Base-by-base conservation (phyloP, 2,797 vertebrate genomes). In the Protosalanx chinensis region DNA sequence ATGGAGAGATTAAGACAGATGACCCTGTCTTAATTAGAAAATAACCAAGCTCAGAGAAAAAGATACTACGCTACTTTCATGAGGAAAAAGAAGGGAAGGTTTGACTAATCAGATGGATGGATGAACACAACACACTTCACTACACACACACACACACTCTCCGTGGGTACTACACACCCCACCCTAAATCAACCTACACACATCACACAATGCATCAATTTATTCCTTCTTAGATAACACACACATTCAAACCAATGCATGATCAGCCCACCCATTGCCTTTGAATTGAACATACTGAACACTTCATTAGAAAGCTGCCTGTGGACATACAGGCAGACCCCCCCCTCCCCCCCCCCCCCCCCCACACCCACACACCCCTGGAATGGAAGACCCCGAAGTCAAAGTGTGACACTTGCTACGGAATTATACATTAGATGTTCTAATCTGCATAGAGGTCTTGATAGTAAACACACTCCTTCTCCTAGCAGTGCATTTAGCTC, bases 331-430 rank as follows among this genome's bases (percentile, higher is more conserved):
- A 76, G 69, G 27, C 56, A 75, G 29, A 67, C 53, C 35, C 27
- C 58, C 33, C 23, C 23, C 23, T 1, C 23, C 1, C 23, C 23
- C 67, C 64, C 57, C 46, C 56, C 4, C 12, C 57, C 72, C 77
- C 10, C 76, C 16, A 33, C 33, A 70, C 57, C 41, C 33, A 53
- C 46, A 67, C 5, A 27, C 27, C 10, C 20, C 16, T 71, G 69
- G 74, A 61, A 83, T 56, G 65, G 73, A 76, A 69, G 77, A 74
- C 71, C 71, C 70, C 70, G 73, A 56, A 12, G 71, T 72, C 32
- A 59, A 46, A n/a, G 73, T 20, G 2, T 29, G 71, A 76, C 71
- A 71, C 59, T 62, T 15, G 33, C 60, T 27, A 29, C 23, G n/a
- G 5, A 10, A 29, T 27, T 27, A 27, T 12, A 46, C 41, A 53